Conservation (phyloP, 1,140 invertebrate species). For the Littorina saxatilis region DNA sequence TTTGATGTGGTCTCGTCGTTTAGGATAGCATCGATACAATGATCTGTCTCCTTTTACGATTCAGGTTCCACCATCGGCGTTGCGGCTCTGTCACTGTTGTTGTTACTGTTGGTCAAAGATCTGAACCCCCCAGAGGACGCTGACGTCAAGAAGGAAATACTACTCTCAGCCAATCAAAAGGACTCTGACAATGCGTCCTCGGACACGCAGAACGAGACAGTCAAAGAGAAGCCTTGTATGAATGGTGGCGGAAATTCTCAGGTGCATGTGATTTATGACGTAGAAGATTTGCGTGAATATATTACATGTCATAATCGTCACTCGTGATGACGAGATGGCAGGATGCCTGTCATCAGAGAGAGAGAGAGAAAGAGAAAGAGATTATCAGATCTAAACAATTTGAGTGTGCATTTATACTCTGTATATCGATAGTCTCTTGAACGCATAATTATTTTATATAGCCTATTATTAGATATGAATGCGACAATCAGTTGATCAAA, state of each 20-base stretch:
- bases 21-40: too few species aligned
- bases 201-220: neutral
- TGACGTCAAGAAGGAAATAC: neutral
- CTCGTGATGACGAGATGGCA: neutral
- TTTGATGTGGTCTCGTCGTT: too few species aligned
- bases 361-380: too few species aligned
- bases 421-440: too few species aligned
- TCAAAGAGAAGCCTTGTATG: neutral
- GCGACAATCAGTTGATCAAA: too few species aligned
- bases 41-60: neutral
- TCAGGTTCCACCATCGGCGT: neutral
- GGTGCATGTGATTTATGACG: neutral
- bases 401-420: too few species aligned
- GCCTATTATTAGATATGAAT: too few species aligned
- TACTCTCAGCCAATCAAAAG: neutral
- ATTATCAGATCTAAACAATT: too few species aligned
- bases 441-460: too few species aligned
- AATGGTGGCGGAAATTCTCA: neutral
- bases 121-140: neutral
- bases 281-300: neutral
- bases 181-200: neutral
- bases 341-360: too few species aligned
- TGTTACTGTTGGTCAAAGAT: conserved; percentile 15
- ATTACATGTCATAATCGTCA: neutral
- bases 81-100: neutral